phyloP scores from a whole-genome alignment of 2,797 vertebrate genomes.

The Melanotaenia pygmaea region DNA sequence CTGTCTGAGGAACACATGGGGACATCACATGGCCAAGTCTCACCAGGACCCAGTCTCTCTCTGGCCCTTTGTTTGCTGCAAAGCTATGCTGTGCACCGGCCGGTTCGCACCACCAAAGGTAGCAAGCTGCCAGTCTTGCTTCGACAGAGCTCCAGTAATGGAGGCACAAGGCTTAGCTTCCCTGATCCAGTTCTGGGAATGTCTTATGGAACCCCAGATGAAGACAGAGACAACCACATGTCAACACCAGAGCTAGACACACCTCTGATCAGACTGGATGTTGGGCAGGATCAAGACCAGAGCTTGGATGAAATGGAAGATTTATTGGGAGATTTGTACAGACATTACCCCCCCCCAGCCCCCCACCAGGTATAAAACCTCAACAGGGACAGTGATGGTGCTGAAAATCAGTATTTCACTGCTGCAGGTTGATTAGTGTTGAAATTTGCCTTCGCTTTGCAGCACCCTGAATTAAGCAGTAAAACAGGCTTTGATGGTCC shows the following conservation, averaged over 20 bases:
- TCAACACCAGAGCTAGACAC: constrained; percentile 74
- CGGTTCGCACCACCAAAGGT: constrained; percentile 85
- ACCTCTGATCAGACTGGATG: constrained; percentile 74
- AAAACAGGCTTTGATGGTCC: constrained; percentile 28
- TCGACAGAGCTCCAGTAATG: constrained; percentile 70
- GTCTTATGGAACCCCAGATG: constrained; percentile 58
- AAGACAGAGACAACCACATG: constrained; percentile 64
- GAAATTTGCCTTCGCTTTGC: constrained; percentile 4
- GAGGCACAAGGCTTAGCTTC: constrained; percentile 64
- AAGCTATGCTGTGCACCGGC: constrained; percentile 84
- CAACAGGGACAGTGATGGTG: background rate
- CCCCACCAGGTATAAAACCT: constrained; percentile 85
- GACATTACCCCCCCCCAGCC: constrained; percentile 88
- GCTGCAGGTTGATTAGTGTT: constrained; percentile 16
- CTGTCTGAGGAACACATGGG: constrained; percentile 79
- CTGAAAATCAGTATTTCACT: constrained; percentile 5
- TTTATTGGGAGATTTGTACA: constrained; percentile 88
- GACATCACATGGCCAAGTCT: constrained; percentile 46
- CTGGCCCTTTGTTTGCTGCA: constrained; percentile 87
- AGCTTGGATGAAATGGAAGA: constrained; percentile 86
- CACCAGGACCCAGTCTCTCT: constrained; percentile 79
- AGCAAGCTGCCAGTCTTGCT: constrained; percentile 90
- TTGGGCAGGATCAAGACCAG: constrained; percentile 54
- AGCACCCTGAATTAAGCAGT: constrained; percentile 22
- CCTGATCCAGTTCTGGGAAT: constrained; percentile 58